A percentile compares a stretch with the other conserved stretches of the same genome.
phyloP scores from a whole-genome alignment of 2,888 invertebrate genomes.

The Harmothoe impar region DNA sequence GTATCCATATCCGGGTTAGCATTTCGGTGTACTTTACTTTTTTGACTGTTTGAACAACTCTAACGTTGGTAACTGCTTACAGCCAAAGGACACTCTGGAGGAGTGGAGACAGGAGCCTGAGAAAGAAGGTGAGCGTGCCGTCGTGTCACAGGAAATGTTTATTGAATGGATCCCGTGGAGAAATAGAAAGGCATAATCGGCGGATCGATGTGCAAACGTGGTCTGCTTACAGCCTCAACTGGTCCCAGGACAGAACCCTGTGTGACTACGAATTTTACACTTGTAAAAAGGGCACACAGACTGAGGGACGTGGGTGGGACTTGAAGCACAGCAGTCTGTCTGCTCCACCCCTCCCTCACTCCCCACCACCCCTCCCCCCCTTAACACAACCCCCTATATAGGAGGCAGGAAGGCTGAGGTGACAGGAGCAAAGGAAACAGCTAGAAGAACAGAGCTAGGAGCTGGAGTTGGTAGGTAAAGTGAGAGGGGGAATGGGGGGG shows the following conservation, averaged over 20 bases:
- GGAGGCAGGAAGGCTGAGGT: too few species aligned
- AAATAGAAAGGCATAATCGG: not conserved
- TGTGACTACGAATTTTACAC: constrained; percentile 14
- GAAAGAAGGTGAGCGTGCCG: not conserved
- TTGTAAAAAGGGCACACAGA: not conserved
- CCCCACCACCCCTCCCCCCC: too few species aligned
- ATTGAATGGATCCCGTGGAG: not conserved
- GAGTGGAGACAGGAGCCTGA: not conserved
- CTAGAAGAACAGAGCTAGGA: too few species aligned
- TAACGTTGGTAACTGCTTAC: not conserved
- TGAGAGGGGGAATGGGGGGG: not conserved
- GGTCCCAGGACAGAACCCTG: not conserved
- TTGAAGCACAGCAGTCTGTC: not conserved
- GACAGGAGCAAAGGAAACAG: too few species aligned
- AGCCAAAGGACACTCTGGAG: not conserved
- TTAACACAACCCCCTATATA: too few species aligned
- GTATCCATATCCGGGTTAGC: too few species aligned
- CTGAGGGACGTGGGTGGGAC: too few species aligned
- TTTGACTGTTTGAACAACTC: not conserved
- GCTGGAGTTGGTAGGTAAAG: too few species aligned
- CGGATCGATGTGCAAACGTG: constrained; percentile 23
- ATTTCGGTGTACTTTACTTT: too few species aligned
- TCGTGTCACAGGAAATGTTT: not conserved
- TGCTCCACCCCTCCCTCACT: not conserved
- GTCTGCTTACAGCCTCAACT: not conserved